Evolutionary conservation across 2,888 invertebrate species (phyloP), one percentile per base, ranked within the genome.

Genomic region (Callimorpha dominula): DNA sequence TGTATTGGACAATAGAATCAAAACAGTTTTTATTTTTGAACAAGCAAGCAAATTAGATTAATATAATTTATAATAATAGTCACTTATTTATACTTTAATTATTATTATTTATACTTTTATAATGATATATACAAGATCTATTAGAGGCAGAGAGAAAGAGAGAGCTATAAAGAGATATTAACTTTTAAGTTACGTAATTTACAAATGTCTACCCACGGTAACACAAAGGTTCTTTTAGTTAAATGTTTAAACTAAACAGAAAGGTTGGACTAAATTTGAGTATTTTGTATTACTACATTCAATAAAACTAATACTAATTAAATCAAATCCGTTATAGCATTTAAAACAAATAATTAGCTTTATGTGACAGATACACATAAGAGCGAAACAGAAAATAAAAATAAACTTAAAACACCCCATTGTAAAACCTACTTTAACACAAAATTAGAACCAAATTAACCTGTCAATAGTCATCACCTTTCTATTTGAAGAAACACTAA

Each of bases 361-460:
- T 4, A 11, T 20, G 20, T 60, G 14, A 60, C 14, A 0, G 31
- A 60, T 20, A 9, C 14, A 52, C 15, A 15, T 7, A 7, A 31
- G 14, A 31, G 12, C 14, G 31, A 60, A 31, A 31, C 12, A 31
- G 31, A 64, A 64, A 71, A 66, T 20, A 66, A n/a, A 65, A 63
- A 65, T 68, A 42, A 63, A 66, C 64, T 72, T 65, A 57, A 72
- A 75, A 52, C 68, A 70, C 62, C 60, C 66, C 63, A 74, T 60
- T 67, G 65, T 68, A 75, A 74, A 70, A 54, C 9, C 31, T 20
- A 74, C 73, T 68, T 66, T 69, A 67, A 78, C 81, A 81, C 82
- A 80, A 86, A 90, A 89, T 91, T 90, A 90, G 88, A 88, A 86
- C 79, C 78, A 88, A 90, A 91, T 91, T 91, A 89, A 82, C 77